phyloP scores from a whole-genome alignment of 2,888 invertebrate species.

The Rugalucina vietnamica region DNA sequence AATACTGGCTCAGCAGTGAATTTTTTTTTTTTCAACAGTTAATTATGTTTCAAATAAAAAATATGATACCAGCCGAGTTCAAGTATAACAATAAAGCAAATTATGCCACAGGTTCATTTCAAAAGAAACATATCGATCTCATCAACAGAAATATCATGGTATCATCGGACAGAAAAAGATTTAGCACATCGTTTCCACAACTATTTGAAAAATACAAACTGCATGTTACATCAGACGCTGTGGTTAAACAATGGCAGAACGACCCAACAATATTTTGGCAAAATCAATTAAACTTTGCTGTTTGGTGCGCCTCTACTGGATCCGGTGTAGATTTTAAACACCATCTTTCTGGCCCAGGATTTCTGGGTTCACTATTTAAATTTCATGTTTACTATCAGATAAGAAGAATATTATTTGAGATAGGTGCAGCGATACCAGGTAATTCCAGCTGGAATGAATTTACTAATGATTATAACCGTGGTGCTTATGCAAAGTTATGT shows the following conservation, averaged over 20 bases:
- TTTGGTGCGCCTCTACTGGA: conserved; percentile 50
- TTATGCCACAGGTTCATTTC: conserved; percentile 17
- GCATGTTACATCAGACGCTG: conserved; percentile 14
- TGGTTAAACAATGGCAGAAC: conserved; percentile 22
- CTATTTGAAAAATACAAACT: conserved; percentile 29
- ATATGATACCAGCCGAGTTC: conserved; percentile 37
- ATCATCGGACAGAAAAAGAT: conserved; percentile 29
- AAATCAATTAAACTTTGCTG: conserved; percentile 29
- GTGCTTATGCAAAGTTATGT: conserved; percentile 32
- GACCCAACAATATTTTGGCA: conserved; percentile 43
- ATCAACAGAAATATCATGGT: conserved; percentile 31
- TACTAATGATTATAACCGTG: conserved; percentile 31
- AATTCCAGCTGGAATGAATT: conserved; percentile 37
- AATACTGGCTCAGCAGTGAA: too few relatives aligned
- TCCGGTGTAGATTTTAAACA: conserved; percentile 36
- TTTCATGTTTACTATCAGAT: conserved; percentile 41
- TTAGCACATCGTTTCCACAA: conserved; percentile 30
- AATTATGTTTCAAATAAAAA: too few relatives aligned
- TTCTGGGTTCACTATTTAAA: conserved; percentile 17
- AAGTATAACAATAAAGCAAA: conserved; percentile 26
- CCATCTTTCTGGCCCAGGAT: conserved; percentile 4
- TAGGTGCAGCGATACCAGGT: conserved; percentile 25
- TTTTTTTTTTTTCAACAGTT: too few relatives aligned
- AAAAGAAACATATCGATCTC: conserved; percentile 21
- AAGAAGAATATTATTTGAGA: conserved; percentile 31